A percentile compares a stretch with the other conserved stretches of the same genome.
Conservation (phyloP, 2,797 vertebrate genomes). For the Apogon hyalosoma region DNA sequence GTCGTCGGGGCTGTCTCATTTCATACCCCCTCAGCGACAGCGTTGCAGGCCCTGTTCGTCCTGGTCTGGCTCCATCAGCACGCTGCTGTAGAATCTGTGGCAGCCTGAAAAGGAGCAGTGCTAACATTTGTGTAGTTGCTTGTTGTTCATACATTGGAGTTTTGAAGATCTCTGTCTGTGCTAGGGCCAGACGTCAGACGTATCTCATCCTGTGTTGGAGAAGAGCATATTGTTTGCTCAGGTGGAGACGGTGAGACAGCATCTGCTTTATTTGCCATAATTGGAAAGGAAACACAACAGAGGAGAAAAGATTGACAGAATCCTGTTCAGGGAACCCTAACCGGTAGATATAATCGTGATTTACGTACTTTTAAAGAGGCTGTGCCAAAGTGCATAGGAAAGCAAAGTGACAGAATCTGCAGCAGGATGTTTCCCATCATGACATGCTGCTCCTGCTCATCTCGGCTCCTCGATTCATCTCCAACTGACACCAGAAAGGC, state of each 20-base stretch:
- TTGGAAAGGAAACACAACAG: constrained; percentile 78
- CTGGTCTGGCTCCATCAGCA: constrained; percentile 37
- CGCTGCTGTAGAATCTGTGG: constrained; percentile 33
- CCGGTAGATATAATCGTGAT: constrained; percentile 47
- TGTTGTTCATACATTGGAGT: constrained; percentile 59
- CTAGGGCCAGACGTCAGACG: constrained; percentile 55
- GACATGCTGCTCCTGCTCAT: constrained; percentile 5
- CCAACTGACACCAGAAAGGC: constrained; percentile 15
- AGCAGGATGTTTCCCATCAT: constrained; percentile 46
- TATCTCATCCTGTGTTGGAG: constrained; percentile 38
- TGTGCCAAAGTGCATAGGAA: constrained; percentile 50
- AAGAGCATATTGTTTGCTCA: constrained; percentile 2
- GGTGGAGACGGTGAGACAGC: constrained; percentile 32
- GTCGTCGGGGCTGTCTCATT: constrained; percentile 8
- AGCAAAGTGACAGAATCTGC: constrained; percentile 48
- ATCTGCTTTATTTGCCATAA: constrained; percentile 64
- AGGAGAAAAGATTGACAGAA: constrained; percentile 33
- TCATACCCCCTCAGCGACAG: constrained; percentile 24
- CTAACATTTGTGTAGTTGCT: constrained; percentile 52
- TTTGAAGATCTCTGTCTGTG: constrained; percentile 51
- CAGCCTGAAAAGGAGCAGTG: constrained; percentile 56
- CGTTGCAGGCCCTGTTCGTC: constrained; percentile 1
- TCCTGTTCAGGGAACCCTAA: constrained; percentile 43
- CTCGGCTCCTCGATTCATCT: constrained; percentile 18
- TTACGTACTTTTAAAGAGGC: constrained; percentile 39